These are phyloP conservation scores for Hephaestus fuliginosus DNA, from an alignment of 2,797 vertebrate genomes.

Conservation along the genomic window DNA sequence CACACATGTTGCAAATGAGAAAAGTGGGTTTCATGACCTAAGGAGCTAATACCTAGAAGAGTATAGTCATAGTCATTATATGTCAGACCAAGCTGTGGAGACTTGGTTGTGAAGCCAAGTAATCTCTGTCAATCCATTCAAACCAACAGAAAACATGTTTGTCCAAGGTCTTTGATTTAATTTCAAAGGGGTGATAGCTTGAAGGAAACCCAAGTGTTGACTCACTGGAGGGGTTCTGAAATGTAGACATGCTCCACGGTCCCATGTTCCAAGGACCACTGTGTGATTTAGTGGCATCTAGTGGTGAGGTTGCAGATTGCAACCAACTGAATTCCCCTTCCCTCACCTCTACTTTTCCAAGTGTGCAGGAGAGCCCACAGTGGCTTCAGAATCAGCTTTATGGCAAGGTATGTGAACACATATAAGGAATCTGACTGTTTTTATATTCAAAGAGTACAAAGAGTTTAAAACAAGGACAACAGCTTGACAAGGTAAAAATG, in stretches of 20 bases:
- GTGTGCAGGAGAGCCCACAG: no score
- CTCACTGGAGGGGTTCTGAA: not conserved
- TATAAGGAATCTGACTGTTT: no score
- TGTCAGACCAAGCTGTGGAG: not conserved
- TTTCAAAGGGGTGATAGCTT: not conserved
- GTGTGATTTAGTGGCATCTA: no score
- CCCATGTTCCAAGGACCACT: no score
- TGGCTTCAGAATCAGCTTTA: no score
- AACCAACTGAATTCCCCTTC: no score
- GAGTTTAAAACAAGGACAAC: no score
- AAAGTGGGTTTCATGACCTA: not conserved
- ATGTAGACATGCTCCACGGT: not conserved
- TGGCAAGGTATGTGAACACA: no score
- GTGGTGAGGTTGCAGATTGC: no score
- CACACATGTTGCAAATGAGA: not conserved
- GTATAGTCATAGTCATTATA: not conserved
- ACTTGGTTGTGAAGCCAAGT: not conserved
- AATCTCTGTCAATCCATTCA: not conserved
- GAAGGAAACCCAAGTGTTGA: not conserved
- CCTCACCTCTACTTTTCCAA: no score
- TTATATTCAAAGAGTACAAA: no score
- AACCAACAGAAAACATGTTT: not conserved
- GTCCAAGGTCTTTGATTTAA: not conserved
- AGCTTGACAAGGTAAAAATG: no score
- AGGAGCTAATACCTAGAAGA: not conserved